phyloP scores from a whole-genome alignment of 1,140 invertebrate genomes.

The Centruroides sculpturatus region DNA sequence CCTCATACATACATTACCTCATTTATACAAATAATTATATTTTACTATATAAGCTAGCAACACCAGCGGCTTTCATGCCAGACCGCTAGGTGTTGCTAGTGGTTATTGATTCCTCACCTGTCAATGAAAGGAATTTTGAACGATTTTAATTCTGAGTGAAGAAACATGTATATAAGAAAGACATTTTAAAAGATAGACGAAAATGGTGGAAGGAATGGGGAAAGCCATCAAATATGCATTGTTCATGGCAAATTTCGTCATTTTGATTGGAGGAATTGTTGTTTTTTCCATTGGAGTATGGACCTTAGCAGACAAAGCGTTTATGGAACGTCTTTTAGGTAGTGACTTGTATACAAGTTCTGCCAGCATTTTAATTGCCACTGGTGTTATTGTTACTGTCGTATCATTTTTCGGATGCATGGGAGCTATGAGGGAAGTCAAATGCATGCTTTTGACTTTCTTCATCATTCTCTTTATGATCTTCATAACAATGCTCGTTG shows the following conservation, averaged over 20 bases:
- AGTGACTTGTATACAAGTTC: too few species aligned
- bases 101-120: too few species aligned
- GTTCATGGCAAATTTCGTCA: conserved; percentile 30
- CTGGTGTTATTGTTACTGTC: conserved; percentile 54
- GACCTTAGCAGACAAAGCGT: conserved; percentile 63
- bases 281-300: conserved; percentile 58
- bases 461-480: conserved; percentile 70
- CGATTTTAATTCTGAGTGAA: too few species aligned
- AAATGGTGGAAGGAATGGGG: conserved; percentile 27
- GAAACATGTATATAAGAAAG: too few species aligned
- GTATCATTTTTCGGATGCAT: conserved; percentile 72
- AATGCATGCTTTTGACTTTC: conserved; percentile 79
- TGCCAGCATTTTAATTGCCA: conserved; percentile 60
- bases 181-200: too few species aligned
- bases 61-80: too few species aligned
- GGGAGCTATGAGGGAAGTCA: conserved; percentile 71
- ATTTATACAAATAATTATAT: too few species aligned
- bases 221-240: conserved; percentile 31
- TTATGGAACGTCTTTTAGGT: conserved; percentile 59
- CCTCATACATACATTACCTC: too few species aligned
- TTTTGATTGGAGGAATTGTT: conserved; percentile 52
- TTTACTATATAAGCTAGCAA: too few species aligned
- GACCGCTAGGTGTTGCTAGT: too few species aligned
- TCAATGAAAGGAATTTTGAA: too few species aligned
- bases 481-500: conserved; percentile 72